A percentile compares a stretch with the other conserved stretches of the same genome.
These are phyloP conservation scores for Myotis planiceps DNA, from an alignment of 2,797 vertebrate species.

Conservation along the genomic window DNA sequence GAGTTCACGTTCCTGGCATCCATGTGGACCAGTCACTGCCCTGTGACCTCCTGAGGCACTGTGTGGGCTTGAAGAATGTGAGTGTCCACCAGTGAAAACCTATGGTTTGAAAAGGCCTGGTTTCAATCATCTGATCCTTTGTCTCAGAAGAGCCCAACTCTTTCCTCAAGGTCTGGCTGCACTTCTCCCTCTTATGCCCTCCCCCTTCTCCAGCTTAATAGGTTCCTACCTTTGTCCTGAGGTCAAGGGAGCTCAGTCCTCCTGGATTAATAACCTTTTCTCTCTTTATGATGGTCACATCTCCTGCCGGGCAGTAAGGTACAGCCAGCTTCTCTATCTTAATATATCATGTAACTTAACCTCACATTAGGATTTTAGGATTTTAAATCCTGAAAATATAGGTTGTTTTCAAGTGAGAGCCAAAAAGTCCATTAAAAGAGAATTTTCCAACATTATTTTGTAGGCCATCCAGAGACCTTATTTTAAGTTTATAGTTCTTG, in stretches of 20 bases:
- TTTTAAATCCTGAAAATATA: constrained; percentile 14
- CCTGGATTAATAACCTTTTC: background rate
- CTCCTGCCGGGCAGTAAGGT: background rate
- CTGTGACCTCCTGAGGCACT: background rate
- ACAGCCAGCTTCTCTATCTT: background rate
- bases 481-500: constrained; percentile 1
- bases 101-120: background rate
- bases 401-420: background rate
- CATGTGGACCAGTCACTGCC: background rate
- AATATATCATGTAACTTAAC: background rate
- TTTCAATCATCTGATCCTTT: background rate
- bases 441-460: background rate
- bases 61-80: background rate
- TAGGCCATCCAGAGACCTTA: background rate
- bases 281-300: background rate
- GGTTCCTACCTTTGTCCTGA: background rate
- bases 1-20: background rate
- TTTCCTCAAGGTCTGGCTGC: background rate
- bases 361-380: background rate
- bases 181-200: background rate
- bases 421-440: background rate
- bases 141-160: background rate
- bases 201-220: background rate
- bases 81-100: background rate
- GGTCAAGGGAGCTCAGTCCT: background rate